Evolutionary conservation across 2,113 vertebrate genomes (phyloP).

Genomic region (Cheirogaleus medius): DNA sequence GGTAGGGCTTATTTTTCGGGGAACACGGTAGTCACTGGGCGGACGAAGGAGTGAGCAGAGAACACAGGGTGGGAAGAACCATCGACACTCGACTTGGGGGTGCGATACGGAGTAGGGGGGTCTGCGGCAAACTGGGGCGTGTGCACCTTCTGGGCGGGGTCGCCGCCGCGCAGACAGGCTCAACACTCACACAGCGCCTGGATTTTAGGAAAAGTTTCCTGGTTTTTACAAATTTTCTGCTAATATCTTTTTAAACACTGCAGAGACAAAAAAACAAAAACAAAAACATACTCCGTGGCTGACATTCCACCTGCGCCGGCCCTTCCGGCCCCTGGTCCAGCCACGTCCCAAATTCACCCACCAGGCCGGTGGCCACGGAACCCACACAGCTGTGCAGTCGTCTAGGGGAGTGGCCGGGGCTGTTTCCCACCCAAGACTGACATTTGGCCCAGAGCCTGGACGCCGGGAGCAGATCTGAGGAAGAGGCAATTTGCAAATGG

Average conservation of each 20-base stretch:
- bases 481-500: too few relatives aligned
- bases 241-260: neutral
- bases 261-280: neutral
- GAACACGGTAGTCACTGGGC: too few relatives aligned
- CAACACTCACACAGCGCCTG: neutral
- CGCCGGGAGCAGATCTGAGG: neutral
- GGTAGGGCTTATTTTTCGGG: too few relatives aligned
- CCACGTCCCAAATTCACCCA: too few relatives aligned
- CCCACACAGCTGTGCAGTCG: neutral
- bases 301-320: too few relatives aligned
- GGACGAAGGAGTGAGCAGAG: neutral
- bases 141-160: accelerated
- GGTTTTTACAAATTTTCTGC: neutral
- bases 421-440: neutral
- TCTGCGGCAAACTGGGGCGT: accelerated
- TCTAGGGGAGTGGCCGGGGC: neutral
- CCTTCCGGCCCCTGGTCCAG: neutral
- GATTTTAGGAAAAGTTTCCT: neutral
- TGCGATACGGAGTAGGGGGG: neutral
- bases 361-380: too few relatives aligned
- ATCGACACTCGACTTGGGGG: neutral
- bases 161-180: neutral
- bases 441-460: accelerated
- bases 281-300: neutral
- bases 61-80: too few relatives aligned